Conservation (phyloP, 1,140 invertebrate species). For the Drosophila dunni region DNA sequence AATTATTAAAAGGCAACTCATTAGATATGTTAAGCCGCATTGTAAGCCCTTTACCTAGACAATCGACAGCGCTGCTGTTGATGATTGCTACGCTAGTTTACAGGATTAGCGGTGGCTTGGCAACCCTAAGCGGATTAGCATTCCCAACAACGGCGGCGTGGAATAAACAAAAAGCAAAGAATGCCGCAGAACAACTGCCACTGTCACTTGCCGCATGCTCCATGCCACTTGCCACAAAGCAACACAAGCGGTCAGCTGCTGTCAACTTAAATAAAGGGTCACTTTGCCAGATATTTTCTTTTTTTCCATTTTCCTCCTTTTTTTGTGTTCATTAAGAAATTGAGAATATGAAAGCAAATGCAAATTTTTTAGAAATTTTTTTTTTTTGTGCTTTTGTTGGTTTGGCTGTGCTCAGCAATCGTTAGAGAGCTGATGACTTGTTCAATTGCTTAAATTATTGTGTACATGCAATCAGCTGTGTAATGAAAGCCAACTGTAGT, state of each 20-base stretch:
- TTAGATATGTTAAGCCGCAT: conserved; percentile 68
- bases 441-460: conserved; percentile 70
- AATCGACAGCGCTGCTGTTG: conserved; percentile 9
- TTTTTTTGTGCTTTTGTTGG: not conserved
- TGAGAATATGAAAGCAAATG: not conserved
- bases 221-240: conserved; percentile 4
- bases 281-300: not conserved
- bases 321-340: conserved; percentile 11
- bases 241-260: conserved; percentile 33
- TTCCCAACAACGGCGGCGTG: conserved; percentile 13
- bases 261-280: conserved; percentile 18
- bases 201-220: not conserved
- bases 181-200: conserved; percentile 1
- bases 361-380: not conserved
- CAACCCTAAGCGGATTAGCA: conserved; percentile 73
- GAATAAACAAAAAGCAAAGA: conserved; percentile 27
- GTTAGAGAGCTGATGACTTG: conserved; percentile 43
- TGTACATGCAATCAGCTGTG: conserved; percentile 74
- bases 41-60: conserved; percentile 46
- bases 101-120: conserved; percentile 69
- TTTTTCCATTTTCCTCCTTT: too few species aligned
- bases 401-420: conserved; percentile 3
- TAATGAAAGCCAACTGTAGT: conserved; percentile 65
- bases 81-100: conserved; percentile 70
- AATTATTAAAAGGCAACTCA: conserved; percentile 53